Evolutionary conservation across 2,888 invertebrate species (phyloP), one percentile per base, ranked within the genome.

Genomic region (Pristionchus fissidentatus): DNA sequence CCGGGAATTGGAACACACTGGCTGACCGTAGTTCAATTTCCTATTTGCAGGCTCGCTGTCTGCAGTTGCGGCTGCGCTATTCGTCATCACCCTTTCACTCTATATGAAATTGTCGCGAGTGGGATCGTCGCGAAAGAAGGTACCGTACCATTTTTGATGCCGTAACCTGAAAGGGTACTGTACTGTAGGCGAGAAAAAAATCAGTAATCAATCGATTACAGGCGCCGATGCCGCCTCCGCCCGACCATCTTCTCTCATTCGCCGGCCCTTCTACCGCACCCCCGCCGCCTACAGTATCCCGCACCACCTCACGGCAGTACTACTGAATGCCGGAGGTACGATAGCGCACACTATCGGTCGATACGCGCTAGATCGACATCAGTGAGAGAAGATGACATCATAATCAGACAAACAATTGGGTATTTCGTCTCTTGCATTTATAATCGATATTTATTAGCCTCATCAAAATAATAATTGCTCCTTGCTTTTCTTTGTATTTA

Each of bases 11-110:
- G n/a, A n/a, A n/a, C n/a, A n/a, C n/a, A n/a, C n/a, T n/a, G n/a
- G n/a, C n/a, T n/a, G n/a, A n/a, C n/a, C n/a, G n/a, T n/a, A n/a
- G n/a, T 22, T 7, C 29, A 10, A 8, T 22, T 22, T 35, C 15
- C 13, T 19, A 29, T 8, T 46, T 60, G 3, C 52, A 78, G 78
- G 78, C n/a, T 78, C 78, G 5, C 43, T 80, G 15, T 80, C 80
- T 19, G 80, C 80, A 26, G 80, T 80, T 10, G 80, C 60, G 19
- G 85, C 85, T 19, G 79, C 85, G 10, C 70, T 85, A 3, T 85
- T 85, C 84, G 83, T 83, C 19, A 52, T 85, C 1, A 84, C 85
- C 15, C 73, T 85, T 5, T 55, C 60, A 7, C 83, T 85, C 55
- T 85, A 84, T 73, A 35, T 85, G 10, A 83, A 78, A 62, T 60